Base-by-base conservation (phyloP, 2,888 invertebrate genomes). In the Heliconius cydno region DNA sequence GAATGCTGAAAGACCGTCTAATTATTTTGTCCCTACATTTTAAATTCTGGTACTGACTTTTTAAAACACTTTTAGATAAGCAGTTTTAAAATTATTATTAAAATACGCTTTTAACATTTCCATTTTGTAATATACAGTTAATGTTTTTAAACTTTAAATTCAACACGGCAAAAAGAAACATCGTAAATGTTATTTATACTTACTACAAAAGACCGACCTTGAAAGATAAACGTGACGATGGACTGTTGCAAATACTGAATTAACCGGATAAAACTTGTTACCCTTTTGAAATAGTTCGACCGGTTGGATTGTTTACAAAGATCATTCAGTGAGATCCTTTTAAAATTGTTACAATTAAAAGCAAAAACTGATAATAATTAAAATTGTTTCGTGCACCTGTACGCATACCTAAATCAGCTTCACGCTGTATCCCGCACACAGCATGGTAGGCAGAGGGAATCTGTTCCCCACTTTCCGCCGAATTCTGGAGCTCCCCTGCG, bases 201-300 rank as follows among this genome's bases (percentile, higher is more conserved):
- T 60, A 73, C 60, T 73, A 34, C 34, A 38, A 60, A 60, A 60
- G 60, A 28, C 28, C 75, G 46, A 41, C 75, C 75, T 75, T 75
- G 75, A 28, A 41, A 46, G 70, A 70, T 70, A 70, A 46, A 65
- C 63, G 75, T 66, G 65, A 66, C 75, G 65, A 65, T 63, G 63
- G 41, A 60, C 73, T 34, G 72, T 57, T 73, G 60, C 73, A 60
- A 73, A 73, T 60, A 75, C 41, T 65, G 65, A 65, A 75, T 65
- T 75, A 75, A 75, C 75, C 63, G 75, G 75, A 75, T 75, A 66
- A 75, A 66, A 75, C 75, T 75, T 66, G 75, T 66, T 75, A 75
- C 75, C 75, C 75, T 75, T 75, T 75, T 73, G 38, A 75, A 75
- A 75, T 66, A 46, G 75, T 75, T 66, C 65, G 28, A 75, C 75